Evolutionary conservation across 2,113 vertebrate genomes (phyloP).

Genomic region (Daboia siamensis): DNA sequence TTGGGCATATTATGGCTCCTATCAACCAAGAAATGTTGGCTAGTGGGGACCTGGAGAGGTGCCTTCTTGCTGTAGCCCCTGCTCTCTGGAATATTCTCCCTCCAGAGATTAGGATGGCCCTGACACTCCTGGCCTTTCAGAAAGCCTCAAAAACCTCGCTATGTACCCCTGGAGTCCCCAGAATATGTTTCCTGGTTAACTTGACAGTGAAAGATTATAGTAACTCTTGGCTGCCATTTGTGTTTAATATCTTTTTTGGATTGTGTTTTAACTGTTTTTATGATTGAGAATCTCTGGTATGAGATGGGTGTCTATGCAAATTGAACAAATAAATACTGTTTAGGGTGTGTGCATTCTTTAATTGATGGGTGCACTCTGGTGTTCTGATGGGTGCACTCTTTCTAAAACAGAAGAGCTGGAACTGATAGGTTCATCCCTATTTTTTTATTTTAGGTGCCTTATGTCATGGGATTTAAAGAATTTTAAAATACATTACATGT

Average conservation of each 20-base stretch:
- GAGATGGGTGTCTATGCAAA: neutral
- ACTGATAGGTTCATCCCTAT: neutral
- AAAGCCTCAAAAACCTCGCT: neutral
- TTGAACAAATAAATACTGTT: neutral
- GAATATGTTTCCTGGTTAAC: neutral
- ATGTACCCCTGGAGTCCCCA: neutral
- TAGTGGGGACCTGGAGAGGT: neutral
- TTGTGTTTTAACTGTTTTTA: neutral
- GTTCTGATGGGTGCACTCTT: neutral
- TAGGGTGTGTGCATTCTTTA: neutral
- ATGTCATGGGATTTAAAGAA: neutral
- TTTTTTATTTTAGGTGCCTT: neutral
- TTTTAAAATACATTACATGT: neutral
- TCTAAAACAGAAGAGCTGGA: neutral
- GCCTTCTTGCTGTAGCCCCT: neutral
- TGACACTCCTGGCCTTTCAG: neutral
- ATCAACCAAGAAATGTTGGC: neutral
- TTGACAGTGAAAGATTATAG: neutral
- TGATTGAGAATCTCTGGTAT: neutral
- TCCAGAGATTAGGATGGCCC: neutral
- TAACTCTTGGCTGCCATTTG: neutral
- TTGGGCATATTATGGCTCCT: neutral
- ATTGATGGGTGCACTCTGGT: neutral
- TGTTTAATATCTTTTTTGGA: neutral
- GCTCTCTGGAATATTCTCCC: neutral